phyloP scores from a whole-genome alignment of 2,797 vertebrate species.

The Chlorospingus semifuscus region DNA sequence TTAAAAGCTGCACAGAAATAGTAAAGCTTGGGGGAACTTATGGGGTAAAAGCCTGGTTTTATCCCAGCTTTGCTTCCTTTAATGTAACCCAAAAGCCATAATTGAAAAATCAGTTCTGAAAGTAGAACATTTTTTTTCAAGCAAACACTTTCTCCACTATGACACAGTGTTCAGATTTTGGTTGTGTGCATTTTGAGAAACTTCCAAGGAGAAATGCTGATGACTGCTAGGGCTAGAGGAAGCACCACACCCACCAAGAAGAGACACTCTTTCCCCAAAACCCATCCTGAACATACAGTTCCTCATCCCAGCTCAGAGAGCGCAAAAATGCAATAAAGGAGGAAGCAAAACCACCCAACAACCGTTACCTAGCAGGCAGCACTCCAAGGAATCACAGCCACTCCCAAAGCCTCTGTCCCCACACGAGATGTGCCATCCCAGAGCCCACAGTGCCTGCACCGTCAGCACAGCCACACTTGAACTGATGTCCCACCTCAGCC shows the following conservation, averaged over 20 bases:
- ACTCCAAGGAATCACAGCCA: neutral
- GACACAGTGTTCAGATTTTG: neutral
- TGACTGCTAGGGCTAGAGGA: neutral
- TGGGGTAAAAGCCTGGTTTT: neutral
- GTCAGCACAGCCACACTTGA: neutral
- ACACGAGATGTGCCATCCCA: rapidly evolving
- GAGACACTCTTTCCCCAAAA: neutral
- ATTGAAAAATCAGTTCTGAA: neutral
- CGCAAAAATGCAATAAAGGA: neutral
- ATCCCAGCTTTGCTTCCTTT: neutral
- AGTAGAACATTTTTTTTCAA: neutral
- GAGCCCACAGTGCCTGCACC: neutral
- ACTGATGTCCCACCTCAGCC: neutral
- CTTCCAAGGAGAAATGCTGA: neutral
- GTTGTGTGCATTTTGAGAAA: neutral
- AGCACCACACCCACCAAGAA: neutral
- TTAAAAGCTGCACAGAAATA: neutral
- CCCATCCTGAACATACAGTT: neutral
- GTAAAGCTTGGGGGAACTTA: neutral
- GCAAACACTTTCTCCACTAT: neutral
- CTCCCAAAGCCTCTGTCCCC: neutral
- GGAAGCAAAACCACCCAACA: neutral
- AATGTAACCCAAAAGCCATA: neutral
- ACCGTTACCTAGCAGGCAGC: neutral
- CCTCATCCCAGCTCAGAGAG: neutral